These are phyloP conservation scores for Tribolium madens DNA, from an alignment of 1,140 invertebrate species.

Conservation along the genomic window DNA sequence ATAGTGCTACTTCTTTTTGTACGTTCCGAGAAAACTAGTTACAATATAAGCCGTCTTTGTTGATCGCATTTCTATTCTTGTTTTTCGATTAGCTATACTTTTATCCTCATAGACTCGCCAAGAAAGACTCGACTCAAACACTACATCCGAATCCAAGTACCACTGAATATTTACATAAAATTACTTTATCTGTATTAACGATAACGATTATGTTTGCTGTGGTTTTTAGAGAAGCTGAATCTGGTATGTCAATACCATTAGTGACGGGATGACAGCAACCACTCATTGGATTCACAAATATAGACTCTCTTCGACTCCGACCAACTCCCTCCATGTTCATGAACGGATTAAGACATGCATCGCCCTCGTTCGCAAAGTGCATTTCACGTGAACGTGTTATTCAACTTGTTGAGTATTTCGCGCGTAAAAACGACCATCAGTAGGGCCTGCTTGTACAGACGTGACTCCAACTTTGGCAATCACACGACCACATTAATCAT, in stretches of 20 bases:
- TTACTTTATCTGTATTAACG: slow-evolving; percentile 40
- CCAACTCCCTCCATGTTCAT: slow-evolving; percentile 12
- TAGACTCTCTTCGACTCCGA: not conserved
- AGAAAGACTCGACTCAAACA: slow-evolving; percentile 1
- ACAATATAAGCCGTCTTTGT: slow-evolving; percentile 32
- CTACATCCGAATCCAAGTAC: slow-evolving; percentile 15
- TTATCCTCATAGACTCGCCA: slow-evolving; percentile 9
- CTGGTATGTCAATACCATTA: slow-evolving; percentile 56
- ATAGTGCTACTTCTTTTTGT: slow-evolving; percentile 41
- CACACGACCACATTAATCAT: slow-evolving; percentile 60
- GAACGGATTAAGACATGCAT: slow-evolving; percentile 34
- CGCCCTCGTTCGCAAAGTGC: slow-evolving; percentile 32
- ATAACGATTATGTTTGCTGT: slow-evolving; percentile 47
- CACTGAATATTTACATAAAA: slow-evolving; percentile 33
- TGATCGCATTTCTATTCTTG: slow-evolving; percentile 38
- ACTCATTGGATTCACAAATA: slow-evolving; percentile 52
- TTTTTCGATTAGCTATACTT: slow-evolving; percentile 41
- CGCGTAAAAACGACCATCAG: slow-evolving; percentile 59
- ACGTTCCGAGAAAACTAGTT: slow-evolving; percentile 40
- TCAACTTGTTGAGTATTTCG: slow-evolving; percentile 55
- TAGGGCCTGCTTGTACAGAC: slow-evolving; percentile 56
- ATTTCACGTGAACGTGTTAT: slow-evolving; percentile 55
- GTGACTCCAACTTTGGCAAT: slow-evolving; percentile 62
- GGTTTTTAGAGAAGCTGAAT: slow-evolving; percentile 45
- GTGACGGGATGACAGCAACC: slow-evolving; percentile 44